These are phyloP conservation scores for Pantherophis vulpinus DNA, from an alignment of 2,797 vertebrate genomes.

Conservation along the genomic window DNA sequence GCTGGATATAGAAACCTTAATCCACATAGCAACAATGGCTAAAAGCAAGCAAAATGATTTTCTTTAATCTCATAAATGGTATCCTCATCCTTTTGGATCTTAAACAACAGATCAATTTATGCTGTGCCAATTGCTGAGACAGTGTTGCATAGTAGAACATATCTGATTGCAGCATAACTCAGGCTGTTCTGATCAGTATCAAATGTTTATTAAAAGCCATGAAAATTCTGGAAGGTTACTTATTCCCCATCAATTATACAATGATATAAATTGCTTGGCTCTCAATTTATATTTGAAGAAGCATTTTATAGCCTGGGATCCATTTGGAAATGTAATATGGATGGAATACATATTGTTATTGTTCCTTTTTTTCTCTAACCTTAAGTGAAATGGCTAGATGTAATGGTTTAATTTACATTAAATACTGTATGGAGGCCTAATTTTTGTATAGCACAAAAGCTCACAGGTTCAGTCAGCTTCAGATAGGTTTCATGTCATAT, in stretches of 20 bases:
- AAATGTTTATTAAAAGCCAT: not conserved
- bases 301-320: not conserved
- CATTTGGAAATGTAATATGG: not conserved
- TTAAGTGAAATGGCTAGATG: not conserved
- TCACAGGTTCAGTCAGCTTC: not conserved
- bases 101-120: constrained; percentile 22
- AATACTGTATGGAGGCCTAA: not conserved
- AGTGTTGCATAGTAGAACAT: not conserved
- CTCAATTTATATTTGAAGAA: not conserved
- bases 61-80: constrained; percentile 37
- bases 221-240: not conserved
- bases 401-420: not conserved
- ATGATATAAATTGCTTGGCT: not conserved
- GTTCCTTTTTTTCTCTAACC: not conserved
- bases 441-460: not conserved
- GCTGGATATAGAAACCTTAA: constrained; percentile 32
- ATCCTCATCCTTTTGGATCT: constrained; percentile 24
- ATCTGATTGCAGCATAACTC: not conserved
- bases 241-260: not conserved
- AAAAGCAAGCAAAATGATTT: constrained; percentile 46
- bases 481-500: not conserved
- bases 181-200: not conserved
- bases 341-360: not conserved
- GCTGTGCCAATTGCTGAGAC: fast-evolving
- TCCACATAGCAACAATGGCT: constrained; percentile 50